Base-by-base conservation (phyloP, 1,140 invertebrate genomes). In the Lineus longissimus region DNA sequence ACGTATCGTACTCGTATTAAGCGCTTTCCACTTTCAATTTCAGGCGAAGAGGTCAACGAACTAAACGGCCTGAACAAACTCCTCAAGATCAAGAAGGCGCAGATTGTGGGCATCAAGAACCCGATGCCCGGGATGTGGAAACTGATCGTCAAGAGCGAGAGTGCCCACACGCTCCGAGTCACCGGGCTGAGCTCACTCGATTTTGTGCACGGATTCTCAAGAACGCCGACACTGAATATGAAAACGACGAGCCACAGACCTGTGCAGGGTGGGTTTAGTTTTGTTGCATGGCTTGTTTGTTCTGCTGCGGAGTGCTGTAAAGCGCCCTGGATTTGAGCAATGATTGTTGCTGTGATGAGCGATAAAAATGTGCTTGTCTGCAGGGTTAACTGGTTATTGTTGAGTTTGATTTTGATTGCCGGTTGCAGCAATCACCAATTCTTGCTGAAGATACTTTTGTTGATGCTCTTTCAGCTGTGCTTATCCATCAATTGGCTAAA, bases 141-240 rank as follows among this genome's bases (percentile, higher is more conserved):
- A 19, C 82, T 90, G 2, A 83, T 84, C 1, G 84, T 89, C 0
- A 83, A 82, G n/a, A 87, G 86, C 71, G 79, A 83, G 22, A 83
- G 86, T 17, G 78, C 84, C 6, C 87, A 90, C 72, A 87, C 88
- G 0, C 84, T 90, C 4, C 82, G 87, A 55, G 84, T 89, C 13
- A 88, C 87, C 17, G 89, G 88, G 0, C 76, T 88, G 9, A 89
- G 88, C 54, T 82, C 84, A 33, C 76, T 88, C 9, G 85, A 79
- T 59, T 90, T 90, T 74, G 79, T 83, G 7, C 84, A 87, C 64
- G 88, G 88, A n/a, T 91, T 91, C 76, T 86, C 88, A 6, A 82
- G 85, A 11, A 70, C 82, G 17, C 79, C 78, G 2, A 84, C 86
- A 0, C 72, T 65, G 4, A 81, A 83, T 51, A 76, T 88, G 63